Percentiles rank a stretch among this genome's conserved stretches.
These are phyloP conservation scores for Druceiella hillmani DNA, from an alignment of 2,888 invertebrate species.

Conservation along the genomic window DNA sequence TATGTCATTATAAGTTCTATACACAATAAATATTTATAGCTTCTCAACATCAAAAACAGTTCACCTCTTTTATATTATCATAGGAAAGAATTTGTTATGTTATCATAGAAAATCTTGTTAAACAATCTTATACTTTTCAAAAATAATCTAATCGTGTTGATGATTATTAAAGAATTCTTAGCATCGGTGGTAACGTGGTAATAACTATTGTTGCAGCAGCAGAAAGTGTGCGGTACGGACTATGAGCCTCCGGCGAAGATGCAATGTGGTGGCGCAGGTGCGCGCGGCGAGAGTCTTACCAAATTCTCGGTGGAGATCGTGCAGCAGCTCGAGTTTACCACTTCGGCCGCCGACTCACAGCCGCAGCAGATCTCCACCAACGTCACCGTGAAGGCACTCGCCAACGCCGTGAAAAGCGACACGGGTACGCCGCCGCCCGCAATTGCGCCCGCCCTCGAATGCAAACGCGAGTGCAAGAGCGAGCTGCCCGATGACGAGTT, in stretches of 20 bases:
- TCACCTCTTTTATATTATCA: too few relatives aligned
- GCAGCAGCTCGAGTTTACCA: constrained; percentile 85
- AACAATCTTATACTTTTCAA: too few relatives aligned
- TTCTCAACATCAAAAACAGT: too few relatives aligned
- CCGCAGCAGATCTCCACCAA: constrained; percentile 89
- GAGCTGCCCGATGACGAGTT: constrained; percentile 78
- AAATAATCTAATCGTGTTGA: too few relatives aligned
- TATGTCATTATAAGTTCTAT: too few relatives aligned
- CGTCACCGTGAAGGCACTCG: constrained; percentile 75
- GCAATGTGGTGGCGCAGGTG: constrained; percentile 45
- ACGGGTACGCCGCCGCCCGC: constrained; percentile 42
- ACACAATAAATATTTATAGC: too few relatives aligned
- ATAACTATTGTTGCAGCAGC: constrained; percentile 75
- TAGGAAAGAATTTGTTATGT: too few relatives aligned
- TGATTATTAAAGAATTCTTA: too few relatives aligned
- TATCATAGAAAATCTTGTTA: too few relatives aligned
- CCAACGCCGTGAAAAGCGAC: constrained; percentile 46
- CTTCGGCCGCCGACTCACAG: constrained; percentile 79
- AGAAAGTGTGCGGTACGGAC: constrained; percentile 71
- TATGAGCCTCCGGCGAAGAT: constrained; percentile 75
- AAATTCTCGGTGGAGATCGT: constrained; percentile 92
- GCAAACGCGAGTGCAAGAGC: constrained; percentile 71
- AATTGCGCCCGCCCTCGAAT: constrained; percentile 47
- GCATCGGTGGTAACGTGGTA: too few relatives aligned
- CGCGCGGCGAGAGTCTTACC: constrained; percentile 49